These are phyloP conservation scores for Gorsachius goisagi DNA, from an alignment of 2,113 vertebrate genomes.

Conservation along the genomic window DNA sequence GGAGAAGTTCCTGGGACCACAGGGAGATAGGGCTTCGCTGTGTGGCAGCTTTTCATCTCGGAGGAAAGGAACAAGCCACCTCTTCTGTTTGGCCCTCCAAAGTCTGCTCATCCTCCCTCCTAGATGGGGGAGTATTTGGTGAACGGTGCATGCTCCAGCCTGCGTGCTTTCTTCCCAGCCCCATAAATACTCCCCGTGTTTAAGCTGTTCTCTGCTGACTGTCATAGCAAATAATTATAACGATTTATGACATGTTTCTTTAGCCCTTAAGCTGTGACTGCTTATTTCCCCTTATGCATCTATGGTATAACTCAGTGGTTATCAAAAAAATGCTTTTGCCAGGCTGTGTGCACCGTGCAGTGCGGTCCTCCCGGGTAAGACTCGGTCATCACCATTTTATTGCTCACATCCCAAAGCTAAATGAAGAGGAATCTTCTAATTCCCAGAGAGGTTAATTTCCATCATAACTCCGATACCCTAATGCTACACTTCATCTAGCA, in stretches of 20 bases:
- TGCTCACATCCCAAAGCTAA: neutral
- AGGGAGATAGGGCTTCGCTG: neutral
- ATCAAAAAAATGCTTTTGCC: neutral
- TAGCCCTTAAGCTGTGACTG: neutral
- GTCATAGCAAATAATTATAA: neutral
- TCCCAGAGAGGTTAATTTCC: neutral
- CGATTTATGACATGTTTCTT: neutral
- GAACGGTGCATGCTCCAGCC: neutral
- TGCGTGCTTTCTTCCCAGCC: neutral
- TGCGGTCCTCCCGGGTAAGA: rapidly evolving
- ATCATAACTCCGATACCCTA: neutral
- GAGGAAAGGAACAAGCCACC: neutral
- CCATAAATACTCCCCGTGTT: neutral
- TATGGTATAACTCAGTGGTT: neutral
- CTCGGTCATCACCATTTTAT: neutral
- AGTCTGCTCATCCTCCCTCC: neutral
- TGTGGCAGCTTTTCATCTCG: neutral
- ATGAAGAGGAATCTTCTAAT: neutral
- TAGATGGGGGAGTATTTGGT: rapidly evolving
- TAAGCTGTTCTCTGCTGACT: neutral
- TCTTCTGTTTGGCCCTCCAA: neutral
- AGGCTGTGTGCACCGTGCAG: neutral
- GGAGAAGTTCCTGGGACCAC: neutral
- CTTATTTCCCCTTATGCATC: neutral
- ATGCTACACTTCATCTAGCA: neutral